Conservation (phyloP, 2,888 invertebrate species). For the Bruchidius siliquastri region DNA sequence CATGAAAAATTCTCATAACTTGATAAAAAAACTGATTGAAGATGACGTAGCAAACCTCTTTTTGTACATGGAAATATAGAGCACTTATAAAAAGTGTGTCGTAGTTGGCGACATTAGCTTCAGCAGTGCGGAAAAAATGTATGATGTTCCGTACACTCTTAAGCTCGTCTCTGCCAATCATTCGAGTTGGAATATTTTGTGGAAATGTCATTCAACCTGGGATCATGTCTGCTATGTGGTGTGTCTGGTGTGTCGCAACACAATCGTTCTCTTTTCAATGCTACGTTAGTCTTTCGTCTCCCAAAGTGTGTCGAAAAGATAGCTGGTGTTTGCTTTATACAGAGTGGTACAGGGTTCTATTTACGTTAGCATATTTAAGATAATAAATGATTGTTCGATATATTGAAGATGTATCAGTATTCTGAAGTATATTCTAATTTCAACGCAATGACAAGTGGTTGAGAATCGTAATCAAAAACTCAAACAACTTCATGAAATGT, state of each 20-base stretch:
- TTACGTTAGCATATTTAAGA: too few species aligned
- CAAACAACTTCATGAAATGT: too few species aligned
- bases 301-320: not conserved
- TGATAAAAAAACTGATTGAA: too few species aligned
- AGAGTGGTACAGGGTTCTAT: not conserved
- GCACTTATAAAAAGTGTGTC: not conserved
- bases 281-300: not conserved
- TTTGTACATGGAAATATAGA: not conserved
- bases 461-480: too few species aligned
- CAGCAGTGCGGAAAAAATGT: not conserved
- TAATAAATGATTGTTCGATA: too few species aligned
- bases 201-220: not conserved
- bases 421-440: too few species aligned
- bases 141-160: not conserved
- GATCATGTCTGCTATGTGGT: not conserved
- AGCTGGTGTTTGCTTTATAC: not conserved
- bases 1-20: too few species aligned
- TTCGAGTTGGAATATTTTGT: not conserved
- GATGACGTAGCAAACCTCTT: not conserved
- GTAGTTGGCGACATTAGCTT: not conserved
- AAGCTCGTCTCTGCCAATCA: not conserved
- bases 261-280: not conserved
- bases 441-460: too few species aligned
- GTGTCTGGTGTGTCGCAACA: not conserved
- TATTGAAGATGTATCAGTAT: too few species aligned